A percentile compares a stretch with the other conserved stretches of the same genome.
These are phyloP conservation scores for Leptinotarsa haldemani DNA, from an alignment of 2,888 invertebrate genomes.

Conservation along the genomic window DNA sequence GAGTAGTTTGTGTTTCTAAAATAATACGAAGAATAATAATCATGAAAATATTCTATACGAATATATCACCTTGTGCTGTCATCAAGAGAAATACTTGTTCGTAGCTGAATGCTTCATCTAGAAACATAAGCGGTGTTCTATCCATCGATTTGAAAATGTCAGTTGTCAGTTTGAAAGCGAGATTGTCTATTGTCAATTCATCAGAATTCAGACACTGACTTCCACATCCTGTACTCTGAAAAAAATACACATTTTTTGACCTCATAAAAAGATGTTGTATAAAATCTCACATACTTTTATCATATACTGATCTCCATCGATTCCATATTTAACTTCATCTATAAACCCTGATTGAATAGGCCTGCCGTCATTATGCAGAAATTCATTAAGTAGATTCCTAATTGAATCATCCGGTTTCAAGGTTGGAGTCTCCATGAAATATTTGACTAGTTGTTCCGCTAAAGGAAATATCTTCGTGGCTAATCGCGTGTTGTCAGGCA, in stretches of 20 bases:
- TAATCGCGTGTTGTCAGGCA: conserved; percentile 25
- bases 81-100: conserved; percentile 23
- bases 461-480: conserved; percentile 28
- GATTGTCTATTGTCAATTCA: conserved; percentile 26
- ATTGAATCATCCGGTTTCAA: background rate
- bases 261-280: too few relatives aligned
- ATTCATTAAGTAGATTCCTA: background rate
- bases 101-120: conserved; percentile 14
- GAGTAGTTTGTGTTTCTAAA: too few relatives aligned
- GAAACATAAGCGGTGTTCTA: conserved; percentile 20
- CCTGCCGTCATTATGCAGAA: background rate
- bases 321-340: background rate
- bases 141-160: conserved; percentile 22
- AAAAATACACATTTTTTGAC: background rate
- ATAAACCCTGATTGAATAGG: background rate
- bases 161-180: conserved; percentile 29
- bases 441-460: conserved; percentile 24
- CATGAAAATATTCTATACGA: too few relatives aligned
- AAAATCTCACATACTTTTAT: conserved; percentile 5
- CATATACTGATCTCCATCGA: background rate
- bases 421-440: background rate
- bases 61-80: conserved; percentile 29
- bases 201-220: conserved; percentile 26
- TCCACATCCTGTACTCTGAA: conserved; percentile 16
- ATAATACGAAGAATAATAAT: too few relatives aligned